A percentile compares a stretch with the other conserved stretches of the same genome.
Conservation (phyloP, 2,888 invertebrate genomes). For the Drosophila birchii region DNA sequence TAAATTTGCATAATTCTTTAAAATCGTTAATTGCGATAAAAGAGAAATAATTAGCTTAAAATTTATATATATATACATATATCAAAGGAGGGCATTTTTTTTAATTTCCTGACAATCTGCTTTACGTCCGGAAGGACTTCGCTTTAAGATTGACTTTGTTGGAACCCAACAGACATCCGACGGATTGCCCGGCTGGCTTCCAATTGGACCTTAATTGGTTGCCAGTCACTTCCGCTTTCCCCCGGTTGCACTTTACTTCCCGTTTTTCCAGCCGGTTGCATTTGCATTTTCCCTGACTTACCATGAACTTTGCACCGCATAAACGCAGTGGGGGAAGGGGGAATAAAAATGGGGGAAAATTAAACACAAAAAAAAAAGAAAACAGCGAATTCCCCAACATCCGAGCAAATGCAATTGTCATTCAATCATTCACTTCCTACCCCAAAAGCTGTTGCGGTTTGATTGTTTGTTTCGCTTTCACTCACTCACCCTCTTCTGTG, state of each 20-base stretch:
- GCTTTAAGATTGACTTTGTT: slow-evolving; percentile 5
- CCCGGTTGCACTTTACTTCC: background rate
- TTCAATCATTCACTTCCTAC: slow-evolving; percentile 56
- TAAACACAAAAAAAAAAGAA: slow-evolving; percentile 4
- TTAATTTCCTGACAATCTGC: slow-evolving; percentile 9
- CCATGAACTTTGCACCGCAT: slow-evolving; percentile 28
- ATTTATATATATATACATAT: background rate
- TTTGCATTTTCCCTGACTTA: slow-evolving; percentile 2
- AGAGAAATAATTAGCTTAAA: background rate
- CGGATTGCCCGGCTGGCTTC: slow-evolving; percentile 4
- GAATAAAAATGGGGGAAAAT: background rate
- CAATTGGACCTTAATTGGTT: slow-evolving; percentile 33
- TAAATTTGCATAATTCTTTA: background rate
- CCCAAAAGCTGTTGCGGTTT: slow-evolving; percentile 44
- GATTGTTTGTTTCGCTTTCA: slow-evolving; percentile 28
- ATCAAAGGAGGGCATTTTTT: background rate
- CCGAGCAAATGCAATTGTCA: slow-evolving; percentile 53
- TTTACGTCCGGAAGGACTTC: slow-evolving; percentile 2
- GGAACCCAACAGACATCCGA: background rate
- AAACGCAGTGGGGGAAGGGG: background rate
- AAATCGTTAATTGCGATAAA: background rate
- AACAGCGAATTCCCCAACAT: slow-evolving; percentile 22
- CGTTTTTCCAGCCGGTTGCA: slow-evolving; percentile 1
- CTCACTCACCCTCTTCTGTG: slow-evolving; percentile 1
- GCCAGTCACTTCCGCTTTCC: slow-evolving; percentile 17